phyloP scores from a whole-genome alignment of 2,113 vertebrate species.

The Macrotus californicus region DNA sequence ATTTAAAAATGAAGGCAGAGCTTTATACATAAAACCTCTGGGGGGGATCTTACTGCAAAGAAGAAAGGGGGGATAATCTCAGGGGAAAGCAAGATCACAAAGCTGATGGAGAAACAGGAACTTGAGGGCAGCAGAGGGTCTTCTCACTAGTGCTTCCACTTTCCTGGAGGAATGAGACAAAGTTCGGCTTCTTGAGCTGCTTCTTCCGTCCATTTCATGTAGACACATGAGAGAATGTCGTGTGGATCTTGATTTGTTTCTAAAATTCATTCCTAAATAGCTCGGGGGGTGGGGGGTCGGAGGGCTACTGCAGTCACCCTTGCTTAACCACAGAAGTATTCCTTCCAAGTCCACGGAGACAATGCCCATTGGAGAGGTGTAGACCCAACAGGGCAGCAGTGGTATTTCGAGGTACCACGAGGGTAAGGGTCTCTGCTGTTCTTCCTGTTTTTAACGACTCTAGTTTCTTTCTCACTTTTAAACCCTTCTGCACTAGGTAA shows the following conservation, averaged over 20 bases:
- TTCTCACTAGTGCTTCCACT: not conserved
- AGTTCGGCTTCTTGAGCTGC: not conserved
- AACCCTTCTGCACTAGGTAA: not conserved
- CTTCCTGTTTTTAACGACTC: not conserved
- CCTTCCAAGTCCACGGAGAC: not conserved
- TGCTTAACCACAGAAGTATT: not conserved
- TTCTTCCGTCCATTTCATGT: not conserved
- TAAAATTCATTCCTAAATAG: not conserved
- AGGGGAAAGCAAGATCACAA: not conserved
- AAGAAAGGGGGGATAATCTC: not conserved
- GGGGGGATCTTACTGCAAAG: not conserved
- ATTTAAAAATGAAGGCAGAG: not conserved
- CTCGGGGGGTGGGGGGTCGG: fast-evolving
- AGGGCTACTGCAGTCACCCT: not conserved
- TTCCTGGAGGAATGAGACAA: not conserved
- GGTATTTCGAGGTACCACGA: not conserved
- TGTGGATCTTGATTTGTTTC: not conserved
- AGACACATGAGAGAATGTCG: not conserved
- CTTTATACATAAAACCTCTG: not conserved
- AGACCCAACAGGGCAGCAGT: not conserved
- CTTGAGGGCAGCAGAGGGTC: not conserved
- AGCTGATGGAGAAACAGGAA: not conserved
- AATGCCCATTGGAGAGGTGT: not conserved
- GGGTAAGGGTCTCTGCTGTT: not conserved
- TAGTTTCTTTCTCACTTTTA: not conserved